These are phyloP conservation scores for Eudemis profundana DNA, from an alignment of 2,888 invertebrate genomes.

Conservation along the genomic window DNA sequence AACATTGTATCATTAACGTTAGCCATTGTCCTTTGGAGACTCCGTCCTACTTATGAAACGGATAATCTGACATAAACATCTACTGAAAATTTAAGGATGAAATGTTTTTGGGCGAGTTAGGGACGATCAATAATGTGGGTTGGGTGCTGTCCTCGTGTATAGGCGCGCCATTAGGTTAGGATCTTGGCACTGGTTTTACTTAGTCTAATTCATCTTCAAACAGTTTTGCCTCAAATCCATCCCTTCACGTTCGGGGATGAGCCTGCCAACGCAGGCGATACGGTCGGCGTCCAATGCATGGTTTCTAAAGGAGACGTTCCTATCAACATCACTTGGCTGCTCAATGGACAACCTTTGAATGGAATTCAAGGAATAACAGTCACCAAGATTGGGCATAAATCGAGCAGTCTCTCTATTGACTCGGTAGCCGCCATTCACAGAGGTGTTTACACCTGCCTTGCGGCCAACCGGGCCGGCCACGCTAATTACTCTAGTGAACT, in stretches of 20 bases:
- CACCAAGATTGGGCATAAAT: conserved; percentile 86
- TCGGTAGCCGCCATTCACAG: conserved; percentile 90
- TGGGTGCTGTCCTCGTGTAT: no score
- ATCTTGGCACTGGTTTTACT: conserved; percentile 61
- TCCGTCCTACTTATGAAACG: no score
- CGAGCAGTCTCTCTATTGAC: conserved; percentile 90
- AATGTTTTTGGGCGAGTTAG: no score
- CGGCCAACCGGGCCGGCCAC: conserved; percentile 88
- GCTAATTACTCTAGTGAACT: conserved; percentile 88
- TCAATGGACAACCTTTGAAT: conserved; percentile 87
- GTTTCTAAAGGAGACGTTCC: conserved; percentile 93
- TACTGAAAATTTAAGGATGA: no score
- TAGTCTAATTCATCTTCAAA: conserved; percentile 47
- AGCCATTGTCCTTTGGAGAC: conserved; percentile 87
- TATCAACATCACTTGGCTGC: conserved; percentile 90
- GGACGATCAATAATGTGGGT: no score
- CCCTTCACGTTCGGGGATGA: conserved; percentile 92
- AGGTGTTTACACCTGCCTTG: conserved; percentile 91
- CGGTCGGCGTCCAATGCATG: conserved; percentile 90
- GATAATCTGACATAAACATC: conserved; percentile 87
- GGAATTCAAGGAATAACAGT: conserved; percentile 84
- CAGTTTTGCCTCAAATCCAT: conserved; percentile 91
- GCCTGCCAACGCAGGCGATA: conserved; percentile 91
- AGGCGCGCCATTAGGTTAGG: no score
- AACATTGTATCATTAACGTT: conserved; percentile 88